A percentile compares a stretch with the other conserved stretches of the same genome.
Evolutionary conservation across 1,140 invertebrate genomes (phyloP).

Genomic region (Episyrphus balteatus): DNA sequence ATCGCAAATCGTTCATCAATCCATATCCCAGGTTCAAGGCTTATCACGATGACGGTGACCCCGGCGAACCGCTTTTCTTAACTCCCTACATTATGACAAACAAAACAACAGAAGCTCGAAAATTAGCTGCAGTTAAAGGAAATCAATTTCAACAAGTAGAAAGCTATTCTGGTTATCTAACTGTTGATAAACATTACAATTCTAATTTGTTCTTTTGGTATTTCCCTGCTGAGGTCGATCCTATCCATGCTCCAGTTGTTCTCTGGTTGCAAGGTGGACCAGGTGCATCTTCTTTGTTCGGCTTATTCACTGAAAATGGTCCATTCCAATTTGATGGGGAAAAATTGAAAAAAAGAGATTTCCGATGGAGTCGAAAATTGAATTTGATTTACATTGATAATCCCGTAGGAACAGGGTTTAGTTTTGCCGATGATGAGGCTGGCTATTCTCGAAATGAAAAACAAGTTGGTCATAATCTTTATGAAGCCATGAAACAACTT

Average conservation of each 20-base stretch:
- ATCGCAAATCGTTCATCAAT: constrained; percentile 26
- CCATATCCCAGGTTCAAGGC: constrained; percentile 25
- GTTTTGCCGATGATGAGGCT: constrained; percentile 52
- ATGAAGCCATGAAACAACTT: constrained; percentile 56
- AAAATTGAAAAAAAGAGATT: constrained; percentile 45
- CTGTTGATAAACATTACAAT: constrained; percentile 62
- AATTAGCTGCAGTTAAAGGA: constrained; percentile 16
- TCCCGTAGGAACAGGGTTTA: constrained; percentile 73
- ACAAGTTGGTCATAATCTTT: constrained; percentile 54
- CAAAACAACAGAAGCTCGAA: constrained; percentile 12
- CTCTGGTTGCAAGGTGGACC: constrained; percentile 81
- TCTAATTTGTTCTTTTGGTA: constrained; percentile 87
- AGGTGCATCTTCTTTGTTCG: constrained; percentile 66
- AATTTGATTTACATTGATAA: constrained; percentile 79
- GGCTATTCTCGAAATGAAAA: constrained; percentile 55
- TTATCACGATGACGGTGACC: constrained; percentile 23
- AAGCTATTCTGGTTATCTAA: constrained; percentile 51
- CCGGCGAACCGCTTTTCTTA: constrained; percentile 26
- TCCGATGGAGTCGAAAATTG: constrained; percentile 64
- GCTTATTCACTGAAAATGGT: constrained; percentile 72
- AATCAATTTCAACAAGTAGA: constrained; percentile 23
- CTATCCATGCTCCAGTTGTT: constrained; percentile 52
- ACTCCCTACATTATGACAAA: constrained; percentile 21
- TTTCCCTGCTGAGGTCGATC: constrained; percentile 53
- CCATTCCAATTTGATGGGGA: constrained; percentile 54